phyloP scores from a whole-genome alignment of 2,113 vertebrate species.

The Hippocampus guttulatus region DNA sequence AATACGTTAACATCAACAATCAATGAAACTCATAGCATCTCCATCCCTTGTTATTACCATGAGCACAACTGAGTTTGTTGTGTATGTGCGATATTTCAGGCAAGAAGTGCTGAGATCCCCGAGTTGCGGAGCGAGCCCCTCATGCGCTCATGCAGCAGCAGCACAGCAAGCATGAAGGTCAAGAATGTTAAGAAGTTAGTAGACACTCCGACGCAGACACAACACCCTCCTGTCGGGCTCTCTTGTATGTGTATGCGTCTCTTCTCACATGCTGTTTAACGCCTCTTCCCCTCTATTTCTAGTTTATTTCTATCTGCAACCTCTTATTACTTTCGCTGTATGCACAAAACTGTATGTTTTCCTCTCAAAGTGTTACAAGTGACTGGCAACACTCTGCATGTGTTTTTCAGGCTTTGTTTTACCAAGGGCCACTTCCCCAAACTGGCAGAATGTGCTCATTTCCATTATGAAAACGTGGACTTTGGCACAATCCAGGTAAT shows the following conservation, averaged over 20 bases:
- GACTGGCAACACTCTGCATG: slow-evolving; percentile 33
- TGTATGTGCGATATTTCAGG: slow-evolving; percentile 67
- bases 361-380: slow-evolving; percentile 16
- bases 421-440: slow-evolving; percentile 98
- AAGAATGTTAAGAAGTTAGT: slow-evolving; percentile 98
- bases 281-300: not conserved
- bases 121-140: slow-evolving; percentile 83
- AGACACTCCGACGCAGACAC: slow-evolving; percentile 5
- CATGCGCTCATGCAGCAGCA: slow-evolving; percentile 85
- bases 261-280: slow-evolving; percentile 19
- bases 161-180: slow-evolving; percentile 96
- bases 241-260: slow-evolving; percentile 16
- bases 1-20: not conserved
- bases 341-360: slow-evolving; percentile 1
- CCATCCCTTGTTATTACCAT: not conserved
- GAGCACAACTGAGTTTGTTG: slow-evolving; percentile 9
- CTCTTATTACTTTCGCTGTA: slow-evolving; percentile 25
- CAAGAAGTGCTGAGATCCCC: slow-evolving; percentile 92
- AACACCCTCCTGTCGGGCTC: slow-evolving; percentile 10
- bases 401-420: slow-evolving; percentile 82
- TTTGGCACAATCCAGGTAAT: slow-evolving; percentile 96
- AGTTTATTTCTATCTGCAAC: slow-evolving; percentile 36
- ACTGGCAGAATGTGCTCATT: slow-evolving; percentile 96
- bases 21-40: not conserved
- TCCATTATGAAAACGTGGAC: slow-evolving; percentile 98